Base-by-base conservation (phyloP, 2,888 invertebrate genomes). In the Cosmia pyralina region DNA sequence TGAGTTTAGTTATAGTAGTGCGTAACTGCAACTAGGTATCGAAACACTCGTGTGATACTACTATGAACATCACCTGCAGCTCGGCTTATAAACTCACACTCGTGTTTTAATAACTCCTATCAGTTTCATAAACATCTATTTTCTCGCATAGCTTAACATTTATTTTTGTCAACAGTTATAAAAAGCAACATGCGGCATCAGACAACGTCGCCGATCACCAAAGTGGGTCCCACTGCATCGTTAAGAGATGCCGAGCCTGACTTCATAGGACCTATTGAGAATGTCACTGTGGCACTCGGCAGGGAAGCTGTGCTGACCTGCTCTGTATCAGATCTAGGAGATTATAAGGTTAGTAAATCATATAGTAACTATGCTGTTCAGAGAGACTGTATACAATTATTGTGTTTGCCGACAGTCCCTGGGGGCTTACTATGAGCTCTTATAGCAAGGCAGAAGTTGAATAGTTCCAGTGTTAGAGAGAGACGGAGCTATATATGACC, bases 261-360 rank as follows among this genome's bases (percentile, higher is more conserved):
- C 89, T 98, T 98, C 91, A 94, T 96, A 66, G 97, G 97, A 60
- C 97, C 97, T 46, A 98, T 98, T 77, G 96, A 97, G 82, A 98
- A 98, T 91, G 97, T 98, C 82, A 98, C 98, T 1, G 97, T 97
- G 13, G 97, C 98, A 10, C 96, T 97, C 44, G 98, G 98, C 52
- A 96, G 98, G 72, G 98, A 98, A 88, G 98, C 98, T 0, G 95
- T 97, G 8, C 96, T 98, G 11, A 97, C 97, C 72, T 98, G 98
- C 89, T 97, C 97, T 48, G 98, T 98, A 6, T 97, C 97, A 53
- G 97, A 97, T 86, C 95, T 98, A 73, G 98, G 98, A 60, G 97
- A 97, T 88, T 98, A 97, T 93, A 98, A 97, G 97, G 98, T 98
- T 95, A 93, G 64, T 62, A 41, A 0, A 52, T 48, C 7, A 7